These are phyloP conservation scores for Pagetopsis macropterus DNA, from an alignment of 2,797 vertebrate species.

Conservation along the genomic window DNA sequence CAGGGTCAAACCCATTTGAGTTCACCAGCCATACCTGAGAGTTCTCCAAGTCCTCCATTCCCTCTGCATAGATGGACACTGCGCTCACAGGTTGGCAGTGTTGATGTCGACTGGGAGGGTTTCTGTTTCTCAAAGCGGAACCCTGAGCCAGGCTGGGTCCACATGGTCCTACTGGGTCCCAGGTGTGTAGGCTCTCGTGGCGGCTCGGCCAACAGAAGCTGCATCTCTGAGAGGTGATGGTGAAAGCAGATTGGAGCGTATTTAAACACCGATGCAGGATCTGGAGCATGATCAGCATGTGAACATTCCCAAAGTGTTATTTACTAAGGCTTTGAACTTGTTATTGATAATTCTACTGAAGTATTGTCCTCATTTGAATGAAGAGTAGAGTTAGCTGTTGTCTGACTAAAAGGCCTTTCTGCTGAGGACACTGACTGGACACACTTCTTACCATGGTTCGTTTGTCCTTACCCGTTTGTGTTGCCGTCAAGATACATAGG, in stretches of 20 bases:
- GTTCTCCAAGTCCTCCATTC: background rate
- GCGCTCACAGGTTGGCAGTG: no score
- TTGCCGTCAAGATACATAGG: constrained; percentile 14
- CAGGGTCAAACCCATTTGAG: constrained; percentile 1
- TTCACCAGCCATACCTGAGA: background rate
- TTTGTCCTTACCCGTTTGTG: background rate
- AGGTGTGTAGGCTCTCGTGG: background rate
- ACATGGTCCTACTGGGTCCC: background rate
- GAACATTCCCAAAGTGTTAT: background rate
- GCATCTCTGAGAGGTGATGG: no score
- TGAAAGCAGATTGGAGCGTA: background rate
- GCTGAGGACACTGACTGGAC: background rate
- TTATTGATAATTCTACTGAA: background rate
- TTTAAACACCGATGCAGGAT: background rate
- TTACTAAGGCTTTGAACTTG: background rate
- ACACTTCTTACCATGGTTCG: background rate
- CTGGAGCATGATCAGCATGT: background rate
- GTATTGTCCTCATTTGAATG: background rate
- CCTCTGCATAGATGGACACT: no score
- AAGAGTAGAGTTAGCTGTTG: background rate
- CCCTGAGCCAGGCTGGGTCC: background rate
- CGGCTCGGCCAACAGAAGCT: no score
- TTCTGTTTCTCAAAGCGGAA: background rate
- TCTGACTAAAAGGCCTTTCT: background rate
- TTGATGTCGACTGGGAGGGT: no score